These are phyloP conservation scores for Chloropsis cyanopogon DNA, from an alignment of 2,113 vertebrate species.

Conservation along the genomic window DNA sequence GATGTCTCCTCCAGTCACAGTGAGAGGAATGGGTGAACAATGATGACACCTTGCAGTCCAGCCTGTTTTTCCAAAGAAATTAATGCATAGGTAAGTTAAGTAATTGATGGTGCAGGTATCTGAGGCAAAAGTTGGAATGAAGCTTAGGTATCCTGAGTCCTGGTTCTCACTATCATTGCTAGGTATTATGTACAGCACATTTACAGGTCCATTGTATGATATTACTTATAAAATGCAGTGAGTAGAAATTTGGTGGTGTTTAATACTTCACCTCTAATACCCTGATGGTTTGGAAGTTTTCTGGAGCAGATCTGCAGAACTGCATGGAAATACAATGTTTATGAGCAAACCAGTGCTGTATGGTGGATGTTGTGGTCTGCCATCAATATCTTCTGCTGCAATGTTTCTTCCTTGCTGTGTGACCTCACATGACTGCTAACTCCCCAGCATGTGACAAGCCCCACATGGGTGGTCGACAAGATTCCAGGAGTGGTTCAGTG, in stretches of 20 bases:
- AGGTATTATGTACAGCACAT: background rate
- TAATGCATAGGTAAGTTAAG: background rate
- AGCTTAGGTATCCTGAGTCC: background rate
- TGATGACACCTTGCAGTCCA: background rate
- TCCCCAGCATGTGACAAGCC: conserved; percentile 20
- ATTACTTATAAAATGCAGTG: background rate
- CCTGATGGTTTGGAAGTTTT: background rate
- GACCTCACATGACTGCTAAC: background rate
- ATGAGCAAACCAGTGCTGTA: background rate
- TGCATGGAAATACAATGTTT: background rate
- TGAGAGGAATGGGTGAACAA: background rate
- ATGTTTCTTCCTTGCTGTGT: background rate
- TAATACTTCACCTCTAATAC: background rate
- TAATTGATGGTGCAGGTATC: background rate
- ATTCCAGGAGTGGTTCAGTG: background rate
- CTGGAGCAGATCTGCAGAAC: background rate
- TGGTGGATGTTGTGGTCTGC: background rate
- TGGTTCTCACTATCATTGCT: background rate
- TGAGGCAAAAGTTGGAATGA: background rate
- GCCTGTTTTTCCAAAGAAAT: background rate
- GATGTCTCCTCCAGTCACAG: background rate
- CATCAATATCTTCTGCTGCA: background rate
- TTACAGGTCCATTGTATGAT: background rate
- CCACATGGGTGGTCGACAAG: background rate
- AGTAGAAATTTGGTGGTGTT: background rate